These are phyloP conservation scores for Chunga burmeisteri DNA, from an alignment of 2,113 vertebrate genomes.

Conservation along the genomic window DNA sequence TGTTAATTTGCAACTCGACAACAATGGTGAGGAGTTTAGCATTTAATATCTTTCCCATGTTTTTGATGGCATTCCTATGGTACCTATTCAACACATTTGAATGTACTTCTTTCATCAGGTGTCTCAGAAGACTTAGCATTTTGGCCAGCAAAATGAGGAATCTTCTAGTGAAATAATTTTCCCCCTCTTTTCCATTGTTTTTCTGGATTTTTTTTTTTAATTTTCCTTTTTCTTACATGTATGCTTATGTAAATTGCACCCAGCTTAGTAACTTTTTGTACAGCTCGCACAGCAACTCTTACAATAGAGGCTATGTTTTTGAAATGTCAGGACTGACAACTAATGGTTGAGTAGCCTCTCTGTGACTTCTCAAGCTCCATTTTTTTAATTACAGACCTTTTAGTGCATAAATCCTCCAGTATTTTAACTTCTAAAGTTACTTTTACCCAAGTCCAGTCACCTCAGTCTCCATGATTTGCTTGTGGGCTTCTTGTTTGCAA, in stretches of 20 bases:
- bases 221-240: background rate
- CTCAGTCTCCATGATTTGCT: background rate
- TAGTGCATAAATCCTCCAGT: background rate
- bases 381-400: background rate
- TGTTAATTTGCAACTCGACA: background rate
- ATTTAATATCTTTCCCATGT: background rate
- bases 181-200: background rate
- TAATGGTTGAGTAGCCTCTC: background rate
- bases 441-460: background rate
- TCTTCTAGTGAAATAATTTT: background rate
- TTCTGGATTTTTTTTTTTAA: too few relatives aligned
- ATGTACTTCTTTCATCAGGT: background rate
- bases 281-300: background rate
- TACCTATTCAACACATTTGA: background rate
- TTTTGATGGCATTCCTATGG: background rate
- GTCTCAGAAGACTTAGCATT: background rate
- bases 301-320: background rate
- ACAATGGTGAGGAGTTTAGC: background rate
- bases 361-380: background rate
- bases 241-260: background rate
- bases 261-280: background rate
- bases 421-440: background rate
- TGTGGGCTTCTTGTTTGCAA: background rate
- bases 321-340: background rate
- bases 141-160: background rate